Evolutionary conservation across 2,113 vertebrate species (phyloP).

Genomic region (Uropsilus gracilis): DNA sequence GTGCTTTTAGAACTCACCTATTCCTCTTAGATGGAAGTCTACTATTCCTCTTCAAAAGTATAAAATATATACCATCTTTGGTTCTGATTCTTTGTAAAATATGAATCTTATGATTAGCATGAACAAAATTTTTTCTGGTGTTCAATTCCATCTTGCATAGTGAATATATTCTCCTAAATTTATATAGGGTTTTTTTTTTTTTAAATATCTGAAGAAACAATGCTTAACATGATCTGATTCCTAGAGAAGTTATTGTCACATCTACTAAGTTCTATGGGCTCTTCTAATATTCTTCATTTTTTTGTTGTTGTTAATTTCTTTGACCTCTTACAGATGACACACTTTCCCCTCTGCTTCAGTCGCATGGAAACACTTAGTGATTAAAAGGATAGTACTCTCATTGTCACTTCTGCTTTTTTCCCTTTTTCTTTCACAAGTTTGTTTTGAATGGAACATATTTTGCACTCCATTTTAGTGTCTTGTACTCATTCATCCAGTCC

Average conservation of each 20-base stretch:
- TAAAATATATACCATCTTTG: neutral
- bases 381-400: neutral
- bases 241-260: too few species aligned
- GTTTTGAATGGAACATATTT: neutral
- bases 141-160: neutral
- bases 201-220: neutral
- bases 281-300: neutral
- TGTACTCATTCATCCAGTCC: neutral
- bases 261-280: rapidly evolving
- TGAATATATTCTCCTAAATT: neutral
- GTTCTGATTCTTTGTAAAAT: neutral
- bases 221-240: neutral
- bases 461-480: neutral
- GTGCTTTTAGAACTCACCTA: neutral
- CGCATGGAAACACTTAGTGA: neutral
- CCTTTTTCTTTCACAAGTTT: neutral
- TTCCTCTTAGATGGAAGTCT: neutral
- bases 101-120: neutral
- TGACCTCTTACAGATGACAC: neutral
- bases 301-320: neutral
- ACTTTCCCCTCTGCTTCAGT: neutral
- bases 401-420: neutral
- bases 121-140: neutral
- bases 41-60: neutral
- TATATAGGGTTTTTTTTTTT: neutral